phyloP scores from a whole-genome alignment of 92 coral and sea anemone species.

The Epizoanthus ramosus region DNA sequence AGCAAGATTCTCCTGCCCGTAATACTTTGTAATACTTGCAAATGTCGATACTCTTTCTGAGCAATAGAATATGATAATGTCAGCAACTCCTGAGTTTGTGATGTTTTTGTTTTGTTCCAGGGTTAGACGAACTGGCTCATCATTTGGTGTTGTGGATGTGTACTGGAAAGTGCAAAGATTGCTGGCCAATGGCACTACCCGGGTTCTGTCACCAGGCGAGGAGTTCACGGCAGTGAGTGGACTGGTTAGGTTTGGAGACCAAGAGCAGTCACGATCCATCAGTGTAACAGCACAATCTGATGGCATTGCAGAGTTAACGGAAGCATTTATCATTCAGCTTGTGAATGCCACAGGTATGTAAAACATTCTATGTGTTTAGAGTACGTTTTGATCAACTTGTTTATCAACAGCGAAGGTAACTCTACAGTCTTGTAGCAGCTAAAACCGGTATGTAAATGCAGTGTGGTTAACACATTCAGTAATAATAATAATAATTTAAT shows the following conservation, averaged over 20 bases:
- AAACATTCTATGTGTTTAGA: neutral
- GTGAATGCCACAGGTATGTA: slow-evolving; percentile 88
- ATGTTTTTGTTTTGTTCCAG: slow-evolving; percentile 44
- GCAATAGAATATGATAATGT: neutral
- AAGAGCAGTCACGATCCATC: slow-evolving; percentile 39
- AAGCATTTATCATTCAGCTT: slow-evolving; percentile 75
- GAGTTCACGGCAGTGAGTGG: slow-evolving; percentile 73
- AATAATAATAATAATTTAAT: too few relatives aligned
- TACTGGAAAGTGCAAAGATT: slow-evolving; percentile 71
- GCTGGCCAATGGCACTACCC: slow-evolving; percentile 58
- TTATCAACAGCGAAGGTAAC: neutral
- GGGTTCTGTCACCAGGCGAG: slow-evolving; percentile 60
- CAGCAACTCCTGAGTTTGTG: neutral
- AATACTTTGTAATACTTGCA: too few relatives aligned
- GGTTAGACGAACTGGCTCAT: slow-evolving; percentile 61
- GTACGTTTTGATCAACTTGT: neutral
- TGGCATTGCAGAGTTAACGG: slow-evolving; percentile 81
- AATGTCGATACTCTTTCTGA: too few relatives aligned
- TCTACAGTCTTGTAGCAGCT: too few relatives aligned
- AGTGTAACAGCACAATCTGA: slow-evolving; percentile 63
- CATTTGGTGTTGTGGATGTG: slow-evolving; percentile 79
- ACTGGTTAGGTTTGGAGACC: slow-evolving; percentile 61
- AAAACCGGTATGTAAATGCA: too few relatives aligned
- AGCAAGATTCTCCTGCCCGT: too few relatives aligned
- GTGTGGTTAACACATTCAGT: too few relatives aligned